Evolutionary conservation across 1,140 invertebrate genomes (phyloP), one percentile per base, ranked within the genome.

Genomic region (Caligus rogercresseyi): DNA sequence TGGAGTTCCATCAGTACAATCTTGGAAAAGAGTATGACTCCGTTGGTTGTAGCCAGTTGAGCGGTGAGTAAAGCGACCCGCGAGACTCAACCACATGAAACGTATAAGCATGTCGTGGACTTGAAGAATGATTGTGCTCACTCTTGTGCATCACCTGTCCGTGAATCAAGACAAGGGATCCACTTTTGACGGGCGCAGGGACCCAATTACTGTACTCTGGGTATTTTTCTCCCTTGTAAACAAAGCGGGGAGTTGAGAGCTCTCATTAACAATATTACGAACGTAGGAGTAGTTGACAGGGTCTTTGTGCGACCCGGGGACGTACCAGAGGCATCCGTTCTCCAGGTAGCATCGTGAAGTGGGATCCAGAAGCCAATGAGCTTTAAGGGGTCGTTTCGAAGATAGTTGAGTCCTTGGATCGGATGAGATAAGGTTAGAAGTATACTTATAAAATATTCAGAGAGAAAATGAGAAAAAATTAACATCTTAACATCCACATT

Each of bases 101-200:
- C 3, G 93, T 96, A 73, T 98, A 98, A 1, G 87, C 88, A 67
- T 92, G 85, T 60, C 94, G 79, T n/a, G 88, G 84, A 59, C 82
- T 80, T 0, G 79, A 69, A 0, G 89, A 94, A 60, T 76, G 81
- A 72, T 98, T 98, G 4, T 78, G 73, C 52, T 86, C 84, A 70
- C 92, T 97, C 70, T 84, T 86, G 71, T 98, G 94, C 0, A 96
- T 84, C 1, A 97, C 89, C 71, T 87, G 81, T 0, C 92, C 92
- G 69, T 98, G 84, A 55, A 98, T 85, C 3, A 98, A 70, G 53
- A 97, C 81, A 65, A 86, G 83, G 1, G 85, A 81, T 43, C 93
- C 88, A 79, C 84, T 89, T 66, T 77, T 78, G 1, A 89, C 88
- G 54, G 84, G 81, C 24, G 86, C 79, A 1, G 89, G 76, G 7